A percentile compares a stretch with the other conserved stretches of the same genome.
Evolutionary conservation across 2,113 vertebrate genomes (phyloP).

Genomic region (Spea multiplicata): DNA sequence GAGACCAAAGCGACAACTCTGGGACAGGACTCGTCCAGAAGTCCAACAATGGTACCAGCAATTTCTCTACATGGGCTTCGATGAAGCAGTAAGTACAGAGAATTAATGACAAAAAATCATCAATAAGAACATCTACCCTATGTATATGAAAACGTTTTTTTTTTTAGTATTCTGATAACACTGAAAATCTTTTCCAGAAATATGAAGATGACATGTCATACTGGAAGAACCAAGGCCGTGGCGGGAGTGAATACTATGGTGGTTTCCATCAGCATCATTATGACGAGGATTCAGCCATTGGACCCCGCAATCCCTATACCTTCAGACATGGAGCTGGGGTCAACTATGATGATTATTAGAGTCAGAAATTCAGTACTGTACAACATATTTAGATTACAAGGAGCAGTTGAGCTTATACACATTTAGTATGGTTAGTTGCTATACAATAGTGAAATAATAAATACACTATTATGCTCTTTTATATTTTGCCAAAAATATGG

Average conservation of each 20-base stretch:
- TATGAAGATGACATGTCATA: slow-evolving; percentile 87
- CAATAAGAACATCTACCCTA: too few relatives aligned
- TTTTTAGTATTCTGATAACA: not conserved
- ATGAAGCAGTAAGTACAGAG: slow-evolving; percentile 77
- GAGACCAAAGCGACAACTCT: slow-evolving; percentile 80
- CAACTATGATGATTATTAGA: slow-evolving; percentile 90
- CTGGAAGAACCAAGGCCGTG: slow-evolving; percentile 77
- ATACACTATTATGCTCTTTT: too few relatives aligned
- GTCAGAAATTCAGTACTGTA: not conserved
- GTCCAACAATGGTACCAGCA: slow-evolving; percentile 96
- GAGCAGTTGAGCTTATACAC: too few relatives aligned
- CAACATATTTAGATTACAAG: too few relatives aligned
- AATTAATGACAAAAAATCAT: not conserved
- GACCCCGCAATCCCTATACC: slow-evolving; percentile 64
- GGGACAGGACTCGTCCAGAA: slow-evolving; percentile 84
- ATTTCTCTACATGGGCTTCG: slow-evolving; percentile 88
- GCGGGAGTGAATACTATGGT: slow-evolving; percentile 72
- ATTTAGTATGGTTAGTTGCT: too few relatives aligned
- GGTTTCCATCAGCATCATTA: slow-evolving; percentile 84
- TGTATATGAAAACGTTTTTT: not conserved
- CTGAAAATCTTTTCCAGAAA: slow-evolving; percentile 66
- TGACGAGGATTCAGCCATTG: slow-evolving; percentile 82
- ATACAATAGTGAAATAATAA: too few relatives aligned
- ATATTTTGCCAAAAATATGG: too few relatives aligned
- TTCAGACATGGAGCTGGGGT: slow-evolving; percentile 83